Conservation (phyloP, 1,140 invertebrate species). For the Ostrea denselamellosa region DNA sequence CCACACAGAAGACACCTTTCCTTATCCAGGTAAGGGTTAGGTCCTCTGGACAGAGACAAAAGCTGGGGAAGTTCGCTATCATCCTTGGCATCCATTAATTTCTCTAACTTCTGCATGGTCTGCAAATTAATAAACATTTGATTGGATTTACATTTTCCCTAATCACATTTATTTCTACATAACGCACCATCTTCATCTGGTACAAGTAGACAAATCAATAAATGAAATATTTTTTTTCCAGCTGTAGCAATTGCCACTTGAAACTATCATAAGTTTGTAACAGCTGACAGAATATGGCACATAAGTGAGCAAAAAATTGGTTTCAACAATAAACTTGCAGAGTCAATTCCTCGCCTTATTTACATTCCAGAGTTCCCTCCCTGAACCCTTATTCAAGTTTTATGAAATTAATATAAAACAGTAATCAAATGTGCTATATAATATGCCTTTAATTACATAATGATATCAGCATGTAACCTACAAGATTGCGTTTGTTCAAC, state of each 20-base stretch:
- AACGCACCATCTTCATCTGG: not conserved
- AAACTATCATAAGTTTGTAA: not conserved
- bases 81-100: slow-evolving; percentile 70
- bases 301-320: too few species aligned
- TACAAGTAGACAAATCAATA: not conserved
- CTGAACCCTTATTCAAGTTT: too few species aligned
- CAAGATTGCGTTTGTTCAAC: too few species aligned
- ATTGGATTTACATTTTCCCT: not conserved
- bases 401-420: too few species aligned
- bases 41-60: slow-evolving; percentile 62
- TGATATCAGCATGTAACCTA: too few species aligned
- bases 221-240: not conserved
- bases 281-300: not conserved
- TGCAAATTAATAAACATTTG: slow-evolving; percentile 48
- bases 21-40: slow-evolving; percentile 71
- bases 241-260: not conserved
- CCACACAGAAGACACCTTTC: slow-evolving; percentile 74
- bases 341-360: too few species aligned
- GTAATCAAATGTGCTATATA: too few species aligned
- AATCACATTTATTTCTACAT: not conserved
- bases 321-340: too few species aligned
- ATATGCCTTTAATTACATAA: too few species aligned
- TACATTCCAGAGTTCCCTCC: too few species aligned
- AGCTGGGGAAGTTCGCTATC: slow-evolving; percentile 62
- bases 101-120: slow-evolving; percentile 67